Evolutionary conservation across 1,140 invertebrate species (phyloP), one percentile per base, ranked within the genome.

Genomic region (Drosophila trapezifrons): DNA sequence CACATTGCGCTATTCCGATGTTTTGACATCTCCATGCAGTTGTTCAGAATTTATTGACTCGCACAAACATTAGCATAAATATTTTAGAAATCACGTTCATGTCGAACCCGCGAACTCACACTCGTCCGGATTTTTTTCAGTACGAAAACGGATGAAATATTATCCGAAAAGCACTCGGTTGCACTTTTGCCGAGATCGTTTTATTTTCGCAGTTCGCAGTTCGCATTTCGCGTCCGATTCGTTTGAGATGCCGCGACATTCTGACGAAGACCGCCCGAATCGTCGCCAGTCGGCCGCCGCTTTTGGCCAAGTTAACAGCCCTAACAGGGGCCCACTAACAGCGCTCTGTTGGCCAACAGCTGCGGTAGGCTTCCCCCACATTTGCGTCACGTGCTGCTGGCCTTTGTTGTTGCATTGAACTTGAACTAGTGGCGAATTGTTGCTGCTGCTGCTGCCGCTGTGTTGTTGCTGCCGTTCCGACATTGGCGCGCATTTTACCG

Each of bases 201-300:
- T 18, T 54, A 37, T 57, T 65, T 47, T 32, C 42, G 37, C 51
- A 22, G 25, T 29, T 57, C 9, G 52, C 52, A 32, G 47, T 42
- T 59, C 9, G 43, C 45, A 75, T 40, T 51, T 63, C 52, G 73
- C 81, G 57, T 81, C 74, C 69, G 78, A 63, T 57, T 70, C 60
- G 74, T 75, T 77, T 74, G 67, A 75, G 78, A 77, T 78, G 43
- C 65, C 82, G 74, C 78, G 65, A 81, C 78, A 75, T 64, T 86
- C 81, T 85, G 65, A 81, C 57, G 62, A 43, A 32, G 17, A 9
- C 17, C 45, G 17, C 40, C 42, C 46, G 32, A 54, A 20, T 51
- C 45, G 25, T 6, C 46, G 25, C 17, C 46, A 17, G 29, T 64
- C 56, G 52, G 32, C 45, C 32, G 54, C 32, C 12, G 52, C 42